phyloP scores from a whole-genome alignment of 2,797 vertebrate genomes.

The Oreortyx pictus region DNA sequence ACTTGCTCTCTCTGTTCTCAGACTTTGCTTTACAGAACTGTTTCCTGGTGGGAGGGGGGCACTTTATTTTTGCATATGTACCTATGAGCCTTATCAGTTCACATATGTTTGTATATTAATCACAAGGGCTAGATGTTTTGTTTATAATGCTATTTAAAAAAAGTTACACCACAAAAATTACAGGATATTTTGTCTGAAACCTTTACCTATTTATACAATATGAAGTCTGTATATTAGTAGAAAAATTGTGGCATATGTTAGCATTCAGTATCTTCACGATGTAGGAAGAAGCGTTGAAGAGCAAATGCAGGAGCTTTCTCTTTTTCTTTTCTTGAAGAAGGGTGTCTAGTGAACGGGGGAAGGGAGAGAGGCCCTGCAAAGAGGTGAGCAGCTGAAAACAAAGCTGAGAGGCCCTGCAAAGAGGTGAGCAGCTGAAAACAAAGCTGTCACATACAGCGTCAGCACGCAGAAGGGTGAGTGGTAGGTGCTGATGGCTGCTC shows the following conservation, averaged over 20 bases:
- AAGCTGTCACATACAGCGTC: background rate
- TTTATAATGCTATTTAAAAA: slow-evolving; percentile 66
- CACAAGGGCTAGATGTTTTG: slow-evolving; percentile 69
- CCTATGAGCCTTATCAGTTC: slow-evolving; percentile 62
- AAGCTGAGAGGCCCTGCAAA: background rate
- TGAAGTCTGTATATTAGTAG: slow-evolving; percentile 25
- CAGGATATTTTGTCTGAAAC: slow-evolving; percentile 61
- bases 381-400: background rate
- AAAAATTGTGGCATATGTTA: slow-evolving; percentile 26
- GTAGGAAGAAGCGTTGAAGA: background rate
- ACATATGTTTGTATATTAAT: slow-evolving; percentile 58
- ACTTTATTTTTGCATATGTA: slow-evolving; percentile 43
- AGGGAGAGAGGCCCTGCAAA: background rate
- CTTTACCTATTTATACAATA: slow-evolving; percentile 63
- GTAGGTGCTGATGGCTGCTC: background rate
- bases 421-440: background rate
- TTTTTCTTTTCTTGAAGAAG: background rate
- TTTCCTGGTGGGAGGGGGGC: slow-evolving; percentile 15
- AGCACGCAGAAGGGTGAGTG: background rate
- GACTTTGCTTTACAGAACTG: slow-evolving; percentile 32
- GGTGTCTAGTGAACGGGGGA: background rate
- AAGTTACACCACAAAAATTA: slow-evolving; percentile 33
- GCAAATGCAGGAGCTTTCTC: slow-evolving; percentile 2
- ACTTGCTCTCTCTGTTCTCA: slow-evolving; percentile 22
- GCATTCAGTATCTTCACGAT: background rate